phyloP scores from a whole-genome alignment of 2,888 invertebrate genomes.

The Tetragonula carbonaria region DNA sequence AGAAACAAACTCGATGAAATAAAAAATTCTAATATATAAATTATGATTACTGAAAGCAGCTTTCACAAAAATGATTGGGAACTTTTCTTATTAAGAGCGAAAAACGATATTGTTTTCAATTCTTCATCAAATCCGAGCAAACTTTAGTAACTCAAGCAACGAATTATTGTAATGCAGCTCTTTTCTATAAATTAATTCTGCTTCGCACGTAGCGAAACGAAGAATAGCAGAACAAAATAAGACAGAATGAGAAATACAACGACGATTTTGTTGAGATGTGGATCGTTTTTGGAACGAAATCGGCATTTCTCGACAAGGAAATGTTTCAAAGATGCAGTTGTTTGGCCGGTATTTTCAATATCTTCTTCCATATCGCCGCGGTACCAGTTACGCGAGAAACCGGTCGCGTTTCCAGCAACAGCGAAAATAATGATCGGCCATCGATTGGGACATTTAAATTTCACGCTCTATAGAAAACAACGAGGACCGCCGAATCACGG shows the following conservation, averaged over 20 bases:
- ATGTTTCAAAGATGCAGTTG: neutral
- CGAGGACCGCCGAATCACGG: slow-evolving; percentile 46
- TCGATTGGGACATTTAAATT: slow-evolving; percentile 72
- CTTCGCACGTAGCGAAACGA: neutral
- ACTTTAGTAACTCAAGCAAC: neutral
- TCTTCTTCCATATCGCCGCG: neutral
- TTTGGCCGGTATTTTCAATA: slow-evolving; percentile 12
- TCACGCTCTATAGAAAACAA: slow-evolving; percentile 61
- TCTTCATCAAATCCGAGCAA: neutral
- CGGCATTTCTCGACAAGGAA: neutral
- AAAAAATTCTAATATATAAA: neutral
- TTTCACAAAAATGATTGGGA: neutral
- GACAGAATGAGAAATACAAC: neutral
- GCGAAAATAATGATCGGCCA: slow-evolving; percentile 69
- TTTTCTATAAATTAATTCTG: neutral
- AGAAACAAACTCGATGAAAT: neutral
- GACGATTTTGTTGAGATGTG: neutral
- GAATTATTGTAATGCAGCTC: neutral
- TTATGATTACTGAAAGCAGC: no score
- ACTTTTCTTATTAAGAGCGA: neutral
- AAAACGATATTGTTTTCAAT: neutral
- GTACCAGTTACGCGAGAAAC: slow-evolving; percentile 31
- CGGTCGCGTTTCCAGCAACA: slow-evolving; percentile 23
- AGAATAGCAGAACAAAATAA: neutral
- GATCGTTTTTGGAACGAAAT: neutral